Base-by-base conservation (phyloP, 2,113 vertebrate species). In the Cathartes aura region DNA sequence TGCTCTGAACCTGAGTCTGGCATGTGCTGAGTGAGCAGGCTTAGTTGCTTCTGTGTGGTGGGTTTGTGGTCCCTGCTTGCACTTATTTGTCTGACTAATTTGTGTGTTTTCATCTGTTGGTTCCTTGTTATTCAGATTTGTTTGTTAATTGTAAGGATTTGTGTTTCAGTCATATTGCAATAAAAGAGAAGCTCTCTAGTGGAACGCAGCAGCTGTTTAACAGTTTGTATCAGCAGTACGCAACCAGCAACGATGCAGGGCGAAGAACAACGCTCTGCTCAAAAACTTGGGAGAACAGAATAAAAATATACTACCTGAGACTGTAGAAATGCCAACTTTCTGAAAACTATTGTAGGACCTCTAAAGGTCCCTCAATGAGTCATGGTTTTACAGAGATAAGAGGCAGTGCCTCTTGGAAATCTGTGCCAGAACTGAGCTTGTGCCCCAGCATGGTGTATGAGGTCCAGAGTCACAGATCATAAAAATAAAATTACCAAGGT, bases 61-160 rank as follows among this genome's bases (percentile, higher is more conserved):
- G 26, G 32, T 89, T 80, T 94, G 42, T 0, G 0, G 32, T 38
- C 67, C 79, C 55, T 55, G n/a, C 27, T 63, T 71, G 82, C 16
- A 8, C 21, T 84, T 74, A 21, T 50, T 90, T 81, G 53, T 60
- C 82, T 92, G 36, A 38, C 2, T 92, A 50, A 96, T 87, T 60
- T 82, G 42, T 67, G 43, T 68, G 34, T 50, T 95, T 89, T 85
- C 56, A 34, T 91, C 76, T 91, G 60, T n/a, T 80, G 30, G 24
- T 34, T 94, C 47, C 86, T 83, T 71, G 59, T 81, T 89, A 79
- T 50, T 93, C 70, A 58, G 40, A 68, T 75, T 92, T 95, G 48
- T 74, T 91, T 68, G 68, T 62, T 89, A 79, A 62, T 72, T 73
- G 60, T 53, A 82, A 84, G 34, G 56, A 82, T 95, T 91, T 79